phyloP scores from a whole-genome alignment of 2,113 vertebrate species.

The Todiramphus saurophagus region DNA sequence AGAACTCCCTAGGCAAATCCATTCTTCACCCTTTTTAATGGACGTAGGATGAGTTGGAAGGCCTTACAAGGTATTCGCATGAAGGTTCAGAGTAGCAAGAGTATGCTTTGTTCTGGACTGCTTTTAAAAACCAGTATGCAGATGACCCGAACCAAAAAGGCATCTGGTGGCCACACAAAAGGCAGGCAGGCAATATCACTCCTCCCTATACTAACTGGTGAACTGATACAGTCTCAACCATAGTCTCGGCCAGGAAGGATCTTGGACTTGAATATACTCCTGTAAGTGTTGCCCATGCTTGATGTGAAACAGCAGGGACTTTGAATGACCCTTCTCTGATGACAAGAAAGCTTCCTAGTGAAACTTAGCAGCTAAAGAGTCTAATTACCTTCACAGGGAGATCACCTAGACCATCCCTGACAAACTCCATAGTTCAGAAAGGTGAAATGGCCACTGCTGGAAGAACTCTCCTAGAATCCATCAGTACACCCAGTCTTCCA shows the following conservation, averaged over 20 bases:
- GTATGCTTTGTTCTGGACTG: background rate
- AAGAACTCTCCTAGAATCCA: background rate
- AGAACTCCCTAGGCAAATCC: background rate
- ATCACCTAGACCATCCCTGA: background rate
- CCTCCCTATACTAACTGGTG: background rate
- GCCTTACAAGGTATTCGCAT: background rate
- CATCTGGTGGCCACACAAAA: background rate
- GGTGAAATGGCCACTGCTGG: background rate
- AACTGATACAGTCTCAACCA: background rate
- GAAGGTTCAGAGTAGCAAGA: background rate
- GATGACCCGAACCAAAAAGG: background rate
- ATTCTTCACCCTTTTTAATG: background rate
- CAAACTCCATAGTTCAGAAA: background rate
- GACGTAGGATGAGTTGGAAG: background rate
- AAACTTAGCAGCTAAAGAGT: background rate
- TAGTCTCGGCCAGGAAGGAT: background rate
- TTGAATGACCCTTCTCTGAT: background rate
- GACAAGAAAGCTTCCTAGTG: background rate
- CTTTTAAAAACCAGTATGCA: background rate
- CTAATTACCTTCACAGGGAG: background rate
- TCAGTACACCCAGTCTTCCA: background rate
- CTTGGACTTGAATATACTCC: background rate
- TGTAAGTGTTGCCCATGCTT: background rate
- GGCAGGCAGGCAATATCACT: background rate
- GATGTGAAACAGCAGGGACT: background rate